A percentile compares a stretch with the other conserved stretches of the same genome.
Conservation (phyloP, 2,797 vertebrate species). For the Champsocephalus gunnari region DNA sequence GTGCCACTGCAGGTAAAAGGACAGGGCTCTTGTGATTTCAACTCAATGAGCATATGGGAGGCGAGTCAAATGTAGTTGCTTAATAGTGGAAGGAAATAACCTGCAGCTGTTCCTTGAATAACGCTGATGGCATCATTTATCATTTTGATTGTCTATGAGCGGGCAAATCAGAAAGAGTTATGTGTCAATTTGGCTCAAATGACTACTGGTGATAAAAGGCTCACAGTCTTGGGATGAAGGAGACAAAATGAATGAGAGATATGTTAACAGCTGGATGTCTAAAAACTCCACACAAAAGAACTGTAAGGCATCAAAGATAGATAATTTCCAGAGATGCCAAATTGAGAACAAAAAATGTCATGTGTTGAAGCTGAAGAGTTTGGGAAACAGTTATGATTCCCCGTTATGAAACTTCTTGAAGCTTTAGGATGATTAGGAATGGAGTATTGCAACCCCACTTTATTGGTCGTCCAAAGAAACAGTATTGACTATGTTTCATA, state of each 20-base stretch:
- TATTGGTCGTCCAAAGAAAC: not conserved
- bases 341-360: slow-evolving; percentile 5
- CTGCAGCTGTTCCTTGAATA: slow-evolving; percentile 9
- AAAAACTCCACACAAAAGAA: slow-evolving; percentile 12
- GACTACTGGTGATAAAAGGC: slow-evolving; percentile 12
- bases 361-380: slow-evolving; percentile 7
- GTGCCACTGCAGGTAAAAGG: not conserved
- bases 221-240: slow-evolving; percentile 3
- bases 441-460: not conserved
- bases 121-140: slow-evolving; percentile 22
- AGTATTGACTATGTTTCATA: not conserved
- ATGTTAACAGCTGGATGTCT: not conserved
- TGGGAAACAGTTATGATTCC: slow-evolving; percentile 34
- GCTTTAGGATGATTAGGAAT: slow-evolving; percentile 16
- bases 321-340: slow-evolving; percentile 8
- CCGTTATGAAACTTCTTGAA: slow-evolving; percentile 6
- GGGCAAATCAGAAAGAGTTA: slow-evolving; percentile 27
- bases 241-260: slow-evolving; percentile 17
- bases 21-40: not conserved
- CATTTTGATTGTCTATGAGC: slow-evolving; percentile 25
- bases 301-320: not conserved
- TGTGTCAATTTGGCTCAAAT: slow-evolving; percentile 34
- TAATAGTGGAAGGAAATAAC: not conserved
- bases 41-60: slow-evolving; percentile 2
- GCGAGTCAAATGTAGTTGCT: slow-evolving; percentile 15